These are phyloP conservation scores for Theristicus caerulescens DNA, from an alignment of 2,113 vertebrate species.

Conservation along the genomic window DNA sequence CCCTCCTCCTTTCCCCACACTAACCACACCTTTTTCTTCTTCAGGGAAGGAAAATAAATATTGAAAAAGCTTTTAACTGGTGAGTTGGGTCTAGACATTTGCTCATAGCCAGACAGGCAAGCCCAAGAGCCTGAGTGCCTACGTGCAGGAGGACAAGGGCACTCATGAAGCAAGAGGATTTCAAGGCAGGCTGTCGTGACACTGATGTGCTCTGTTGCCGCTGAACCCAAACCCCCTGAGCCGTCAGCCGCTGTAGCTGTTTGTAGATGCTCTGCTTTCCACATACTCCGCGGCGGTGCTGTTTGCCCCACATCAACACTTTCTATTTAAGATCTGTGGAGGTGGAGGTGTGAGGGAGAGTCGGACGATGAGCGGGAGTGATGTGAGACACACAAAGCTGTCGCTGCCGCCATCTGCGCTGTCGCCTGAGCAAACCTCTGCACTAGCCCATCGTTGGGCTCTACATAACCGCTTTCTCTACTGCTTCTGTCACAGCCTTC, in stretches of 20 bases:
- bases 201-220: neutral
- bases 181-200: neutral
- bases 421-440: neutral
- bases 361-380: neutral
- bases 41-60: neutral
- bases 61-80: neutral
- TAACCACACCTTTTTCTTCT: neutral
- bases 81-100: neutral
- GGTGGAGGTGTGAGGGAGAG: neutral
- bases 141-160: neutral
- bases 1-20: neutral
- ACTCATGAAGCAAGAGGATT: neutral
- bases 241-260: neutral
- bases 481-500: neutral
- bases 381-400: neutral
- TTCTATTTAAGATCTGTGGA: neutral
- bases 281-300: accelerated
- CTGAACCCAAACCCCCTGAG: neutral
- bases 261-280: neutral
- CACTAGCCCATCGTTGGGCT: neutral
- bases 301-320: neutral
- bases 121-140: neutral
- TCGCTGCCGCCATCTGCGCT: neutral
- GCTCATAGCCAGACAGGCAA: neutral
- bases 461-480: neutral